Evolutionary conservation across 2,797 vertebrate genomes (phyloP).

Genomic region (Botia almorhae): DNA sequence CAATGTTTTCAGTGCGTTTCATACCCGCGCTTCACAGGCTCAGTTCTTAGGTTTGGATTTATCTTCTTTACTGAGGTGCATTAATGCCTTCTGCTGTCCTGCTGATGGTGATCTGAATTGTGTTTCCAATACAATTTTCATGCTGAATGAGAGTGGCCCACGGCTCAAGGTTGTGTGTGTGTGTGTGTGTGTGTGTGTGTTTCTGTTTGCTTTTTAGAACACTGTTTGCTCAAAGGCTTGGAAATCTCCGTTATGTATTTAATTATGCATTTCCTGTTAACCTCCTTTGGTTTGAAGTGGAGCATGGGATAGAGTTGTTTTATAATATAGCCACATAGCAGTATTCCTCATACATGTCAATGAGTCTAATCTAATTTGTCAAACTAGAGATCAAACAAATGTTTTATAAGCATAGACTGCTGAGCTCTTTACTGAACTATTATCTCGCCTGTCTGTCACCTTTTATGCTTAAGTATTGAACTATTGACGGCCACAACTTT

Average conservation of each 20-base stretch:
- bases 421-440: neutral
- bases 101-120: constrained; percentile 26
- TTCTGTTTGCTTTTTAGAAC: neutral
- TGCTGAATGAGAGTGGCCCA: constrained; percentile 42
- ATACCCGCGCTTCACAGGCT: neutral
- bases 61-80: constrained; percentile 17
- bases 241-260: neutral
- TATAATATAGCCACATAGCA: neutral
- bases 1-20: constrained; percentile 6
- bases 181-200: constrained; percentile 2
- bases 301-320: neutral
- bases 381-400: neutral
- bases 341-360: constrained; percentile 3
- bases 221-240: neutral
- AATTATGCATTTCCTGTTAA: constrained; percentile 13
- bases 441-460: neutral
- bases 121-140: constrained; percentile 49
- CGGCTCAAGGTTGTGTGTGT: constrained; percentile 30
- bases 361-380: neutral
- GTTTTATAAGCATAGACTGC: neutral
- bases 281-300: neutral
- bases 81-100: neutral
- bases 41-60: constrained; percentile 5
- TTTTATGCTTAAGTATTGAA: neutral
- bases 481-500: neutral